phyloP scores from a whole-genome alignment of 2,888 invertebrate species.

The Apamea epomidion region DNA sequence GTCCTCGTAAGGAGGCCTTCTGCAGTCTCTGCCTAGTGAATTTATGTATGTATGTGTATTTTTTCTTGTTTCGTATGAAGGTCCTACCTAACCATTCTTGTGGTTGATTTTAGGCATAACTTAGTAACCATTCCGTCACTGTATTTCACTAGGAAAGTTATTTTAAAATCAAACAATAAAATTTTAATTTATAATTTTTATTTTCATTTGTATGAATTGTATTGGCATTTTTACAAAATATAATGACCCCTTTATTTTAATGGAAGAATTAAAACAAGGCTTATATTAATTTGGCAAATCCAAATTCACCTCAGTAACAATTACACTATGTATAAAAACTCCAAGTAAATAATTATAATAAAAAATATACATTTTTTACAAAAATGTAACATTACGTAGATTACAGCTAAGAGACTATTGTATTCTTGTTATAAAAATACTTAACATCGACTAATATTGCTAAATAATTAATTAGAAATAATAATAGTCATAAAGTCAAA shows the following conservation, averaged over 20 bases:
- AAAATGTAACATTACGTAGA: constrained; percentile 84
- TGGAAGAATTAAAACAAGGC: constrained; percentile 88
- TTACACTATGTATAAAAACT: constrained; percentile 83
- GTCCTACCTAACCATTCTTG: neutral
- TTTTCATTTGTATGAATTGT: constrained; percentile 88
- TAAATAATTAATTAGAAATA: constrained; percentile 78
- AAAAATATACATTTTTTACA: constrained; percentile 90
- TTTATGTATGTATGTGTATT: neutral
- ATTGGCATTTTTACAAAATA: constrained; percentile 89
- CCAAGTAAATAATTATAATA: constrained; percentile 86
- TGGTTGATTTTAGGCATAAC: neutral
- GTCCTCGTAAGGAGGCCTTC: too few species aligned
- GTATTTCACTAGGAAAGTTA: neutral
- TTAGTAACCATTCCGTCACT: neutral
- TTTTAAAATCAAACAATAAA: constrained; percentile 78
- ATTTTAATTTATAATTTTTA: constrained; percentile 88
- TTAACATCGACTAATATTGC: constrained; percentile 83
- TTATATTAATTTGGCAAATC: constrained; percentile 89
- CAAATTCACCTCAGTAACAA: constrained; percentile 86
- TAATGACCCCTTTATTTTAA: constrained; percentile 86
- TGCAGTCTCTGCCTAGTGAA: neutral
- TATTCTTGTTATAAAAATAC: constrained; percentile 84
- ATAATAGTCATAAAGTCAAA: constrained; percentile 78
- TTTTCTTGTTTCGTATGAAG: too few species aligned
- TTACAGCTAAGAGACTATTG: constrained; percentile 79